phyloP scores from a whole-genome alignment of 2,113 vertebrate species.

The Sphyrna mokarran region DNA sequence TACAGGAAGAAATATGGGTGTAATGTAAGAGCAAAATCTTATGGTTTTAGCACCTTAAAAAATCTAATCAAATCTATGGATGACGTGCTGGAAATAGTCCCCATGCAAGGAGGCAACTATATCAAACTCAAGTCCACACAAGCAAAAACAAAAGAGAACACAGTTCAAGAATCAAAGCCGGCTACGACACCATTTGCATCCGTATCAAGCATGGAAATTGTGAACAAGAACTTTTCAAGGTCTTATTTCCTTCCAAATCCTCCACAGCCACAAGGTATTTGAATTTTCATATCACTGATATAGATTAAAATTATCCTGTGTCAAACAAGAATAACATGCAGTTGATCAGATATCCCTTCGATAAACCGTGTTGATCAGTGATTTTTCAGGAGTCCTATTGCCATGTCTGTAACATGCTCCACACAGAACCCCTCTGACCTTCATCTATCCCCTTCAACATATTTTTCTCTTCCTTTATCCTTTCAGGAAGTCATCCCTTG shows the following conservation, averaged over 20 bases:
- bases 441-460: too few species aligned
- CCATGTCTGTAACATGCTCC: background rate
- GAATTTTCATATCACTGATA: background rate
- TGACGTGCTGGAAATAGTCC: slow-evolving; percentile 43
- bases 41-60: slow-evolving; percentile 48
- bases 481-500: background rate
- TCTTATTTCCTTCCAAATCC: background rate
- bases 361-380: background rate
- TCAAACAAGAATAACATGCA: background rate
- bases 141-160: background rate
- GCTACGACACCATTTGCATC: background rate
- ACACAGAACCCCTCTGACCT: background rate
- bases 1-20: slow-evolving; percentile 46
- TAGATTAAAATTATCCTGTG: background rate
- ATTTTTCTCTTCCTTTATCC: background rate
- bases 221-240: background rate
- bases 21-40: slow-evolving; percentile 41
- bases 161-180: background rate
- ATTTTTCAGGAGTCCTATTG: background rate
- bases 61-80: slow-evolving; percentile 45
- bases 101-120: background rate
- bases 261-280: background rate
- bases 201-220: background rate
- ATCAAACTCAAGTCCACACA: slow-evolving; percentile 45
- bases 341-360: background rate